Base-by-base conservation (phyloP, 2,797 vertebrate genomes). In the Hydrophis major region DNA sequence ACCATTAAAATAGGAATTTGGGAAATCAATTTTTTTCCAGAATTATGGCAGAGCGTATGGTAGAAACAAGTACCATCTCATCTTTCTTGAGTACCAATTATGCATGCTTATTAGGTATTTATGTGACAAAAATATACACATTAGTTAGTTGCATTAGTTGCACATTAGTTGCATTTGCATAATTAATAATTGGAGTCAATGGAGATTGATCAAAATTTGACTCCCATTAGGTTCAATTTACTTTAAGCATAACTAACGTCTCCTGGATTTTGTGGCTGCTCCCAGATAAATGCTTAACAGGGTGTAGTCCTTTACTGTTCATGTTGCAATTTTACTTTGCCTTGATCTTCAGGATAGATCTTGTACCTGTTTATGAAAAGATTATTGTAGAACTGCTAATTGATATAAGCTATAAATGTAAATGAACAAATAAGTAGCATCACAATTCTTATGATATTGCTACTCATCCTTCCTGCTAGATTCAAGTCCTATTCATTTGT, bases 391-490 rank as follows among this genome's bases (percentile, higher is more conserved):
- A 89, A 7, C 88, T 32, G 89, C 89, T 91, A 27, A 22, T 90
- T 89, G 42, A 20, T 14, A 92, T 95, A 28, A 87, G 94, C 93
- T 90, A 69, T 2, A 28, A 92, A 92, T 4, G 16, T 89, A 91
- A 93, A 90, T 91, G 83, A 92, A 16, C 88, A 93, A 90, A 87
- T 87, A 60, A 53, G 88, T 32, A 4, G 92, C 69, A 18, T 4
- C 0, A 91, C 87, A 92, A 63, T 89, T 91, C 25, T 0, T 88
- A 87, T 89, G 83, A 69, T 87, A n/a, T 20, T 93, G 88, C 91
- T 47, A 0, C 0, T 1, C 92, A 92, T 32, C 91, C 78, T 25
- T 93, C 92, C 86, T 95, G 92, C 91, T 95, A 66, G 92, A 96
- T 61, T 86, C 50, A 93, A n/a, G 78, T 55, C 93, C 83, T 93